A percentile compares a stretch with the other conserved stretches of the same genome.
These are phyloP conservation scores for Epistrophella euchroma DNA, from an alignment of 2,888 invertebrate genomes.

Conservation along the genomic window DNA sequence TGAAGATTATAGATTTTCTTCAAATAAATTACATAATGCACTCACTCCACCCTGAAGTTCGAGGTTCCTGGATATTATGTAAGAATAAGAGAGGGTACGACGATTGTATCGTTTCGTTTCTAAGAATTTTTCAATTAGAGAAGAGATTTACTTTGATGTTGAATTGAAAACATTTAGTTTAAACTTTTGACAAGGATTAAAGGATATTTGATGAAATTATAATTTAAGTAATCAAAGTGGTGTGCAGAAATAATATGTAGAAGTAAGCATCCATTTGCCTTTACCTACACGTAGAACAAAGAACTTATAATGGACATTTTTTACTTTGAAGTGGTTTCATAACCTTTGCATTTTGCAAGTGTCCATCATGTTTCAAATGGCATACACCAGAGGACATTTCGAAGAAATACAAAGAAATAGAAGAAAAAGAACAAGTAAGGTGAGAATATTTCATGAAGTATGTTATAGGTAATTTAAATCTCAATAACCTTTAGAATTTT, in stretches of 20 bases:
- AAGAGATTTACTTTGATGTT: constrained; percentile 52
- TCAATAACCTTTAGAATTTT: no score
- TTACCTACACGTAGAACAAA: background rate
- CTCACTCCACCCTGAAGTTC: background rate
- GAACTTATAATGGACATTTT: background rate
- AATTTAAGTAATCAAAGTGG: constrained; percentile 8
- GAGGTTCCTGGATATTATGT: background rate
- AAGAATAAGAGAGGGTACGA: background rate
- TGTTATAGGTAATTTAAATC: no score
- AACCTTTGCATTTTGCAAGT: background rate
- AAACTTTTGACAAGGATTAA: constrained; percentile 18
- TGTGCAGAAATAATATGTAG: background rate
- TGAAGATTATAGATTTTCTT: constrained; percentile 3
- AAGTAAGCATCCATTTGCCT: background rate
- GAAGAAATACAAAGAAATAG: background rate
- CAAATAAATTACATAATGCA: constrained; percentile 20
- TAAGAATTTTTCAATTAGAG: constrained; percentile 51
- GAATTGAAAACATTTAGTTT: constrained; percentile 26
- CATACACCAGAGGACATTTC: no score
- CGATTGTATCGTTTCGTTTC: constrained; percentile 16
- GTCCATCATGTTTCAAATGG: background rate
- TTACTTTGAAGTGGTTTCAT: background rate
- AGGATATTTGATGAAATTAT: constrained; percentile 16
- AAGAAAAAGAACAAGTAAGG: background rate
- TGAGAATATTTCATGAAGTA: no score